phyloP scores from a whole-genome alignment of 2,113 vertebrate species.

The Ailuropoda melanoleuca region DNA sequence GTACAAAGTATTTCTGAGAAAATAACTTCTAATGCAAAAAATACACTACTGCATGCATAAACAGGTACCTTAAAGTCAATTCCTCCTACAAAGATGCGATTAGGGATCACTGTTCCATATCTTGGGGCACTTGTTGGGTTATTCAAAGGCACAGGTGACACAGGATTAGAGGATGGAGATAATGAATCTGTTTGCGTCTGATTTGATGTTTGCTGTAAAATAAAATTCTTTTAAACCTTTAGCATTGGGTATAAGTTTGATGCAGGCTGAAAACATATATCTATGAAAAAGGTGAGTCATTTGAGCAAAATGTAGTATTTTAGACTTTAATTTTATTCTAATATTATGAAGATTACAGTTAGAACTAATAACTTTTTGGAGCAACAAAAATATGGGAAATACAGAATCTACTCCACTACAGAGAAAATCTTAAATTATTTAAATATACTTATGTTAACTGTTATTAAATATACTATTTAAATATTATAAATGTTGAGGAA shows the following conservation, averaged over 20 bases:
- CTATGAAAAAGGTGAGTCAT: conserved; percentile 41
- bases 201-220: conserved; percentile 82
- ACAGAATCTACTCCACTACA: not conserved
- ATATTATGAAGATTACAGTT: conserved; percentile 34
- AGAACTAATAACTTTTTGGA: conserved; percentile 14
- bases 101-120: conserved; percentile 89
- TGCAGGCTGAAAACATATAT: not conserved
- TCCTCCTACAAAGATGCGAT: conserved; percentile 93
- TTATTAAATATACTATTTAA: conserved; percentile 8
- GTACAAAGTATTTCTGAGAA: conserved; percentile 27
- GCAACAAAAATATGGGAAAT: conserved; percentile 9
- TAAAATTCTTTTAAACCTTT: conserved; percentile 74
- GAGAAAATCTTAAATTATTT: conserved; percentile 7
- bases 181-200: conserved; percentile 84
- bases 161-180: conserved; percentile 80
- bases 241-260: not conserved
- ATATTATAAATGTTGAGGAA: conserved; percentile 35
- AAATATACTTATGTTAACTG: not conserved
- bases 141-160: conserved; percentile 81
- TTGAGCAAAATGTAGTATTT: conserved; percentile 11
- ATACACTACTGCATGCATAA: conserved; percentile 16
- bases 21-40: conserved; percentile 36
- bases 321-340: conserved; percentile 28
- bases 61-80: conserved; percentile 89
- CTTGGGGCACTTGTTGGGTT: conserved; percentile 76